Percentiles rank a stretch among this genome's conserved stretches.
Conservation (phyloP, 1,140 invertebrate species). For the Drosophila subpulchrella region DNA sequence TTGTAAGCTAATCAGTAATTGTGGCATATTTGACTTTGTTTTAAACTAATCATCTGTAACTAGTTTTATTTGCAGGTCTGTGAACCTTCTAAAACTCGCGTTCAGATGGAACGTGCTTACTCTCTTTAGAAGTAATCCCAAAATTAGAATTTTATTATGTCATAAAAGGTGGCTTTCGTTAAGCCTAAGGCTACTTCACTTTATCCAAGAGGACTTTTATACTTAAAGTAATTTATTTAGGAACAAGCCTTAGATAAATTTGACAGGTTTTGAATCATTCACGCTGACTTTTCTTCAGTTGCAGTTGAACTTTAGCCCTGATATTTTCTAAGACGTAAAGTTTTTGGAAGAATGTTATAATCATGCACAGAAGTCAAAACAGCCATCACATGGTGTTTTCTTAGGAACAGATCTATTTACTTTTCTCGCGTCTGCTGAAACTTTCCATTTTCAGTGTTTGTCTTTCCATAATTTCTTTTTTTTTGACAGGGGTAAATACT, state of each 20-base stretch:
- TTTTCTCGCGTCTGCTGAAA: slow-evolving; percentile 23
- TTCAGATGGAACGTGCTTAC: not conserved
- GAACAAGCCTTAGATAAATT: not conserved
- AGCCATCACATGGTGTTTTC: slow-evolving; percentile 21
- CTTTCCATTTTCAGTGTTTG: slow-evolving; percentile 49
- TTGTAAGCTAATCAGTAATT: no score
- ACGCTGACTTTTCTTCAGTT: slow-evolving; percentile 1
- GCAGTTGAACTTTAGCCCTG: not conserved
- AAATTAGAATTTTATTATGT: not conserved
- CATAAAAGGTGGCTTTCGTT: not conserved
- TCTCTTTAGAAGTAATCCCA: not conserved
- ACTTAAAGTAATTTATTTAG: not conserved
- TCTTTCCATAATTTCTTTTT: slow-evolving; percentile 7
- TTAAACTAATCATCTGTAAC: not conserved
- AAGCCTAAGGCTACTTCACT: not conserved
- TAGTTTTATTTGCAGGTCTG: not conserved
- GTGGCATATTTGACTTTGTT: no score
- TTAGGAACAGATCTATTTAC: slow-evolving; percentile 23
- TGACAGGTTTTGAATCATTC: not conserved
- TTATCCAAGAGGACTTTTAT: not conserved
- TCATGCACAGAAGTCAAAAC: slow-evolving; percentile 5
- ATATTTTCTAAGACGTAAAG: not conserved
- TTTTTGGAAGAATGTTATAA: not conserved
- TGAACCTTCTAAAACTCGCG: not conserved
- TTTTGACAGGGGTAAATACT: slow-evolving; percentile 14